Evolutionary conservation across 2,797 vertebrate genomes (phyloP), one percentile per base, ranked within the genome.

Genomic region (Acipenser ruthenus): DNA sequence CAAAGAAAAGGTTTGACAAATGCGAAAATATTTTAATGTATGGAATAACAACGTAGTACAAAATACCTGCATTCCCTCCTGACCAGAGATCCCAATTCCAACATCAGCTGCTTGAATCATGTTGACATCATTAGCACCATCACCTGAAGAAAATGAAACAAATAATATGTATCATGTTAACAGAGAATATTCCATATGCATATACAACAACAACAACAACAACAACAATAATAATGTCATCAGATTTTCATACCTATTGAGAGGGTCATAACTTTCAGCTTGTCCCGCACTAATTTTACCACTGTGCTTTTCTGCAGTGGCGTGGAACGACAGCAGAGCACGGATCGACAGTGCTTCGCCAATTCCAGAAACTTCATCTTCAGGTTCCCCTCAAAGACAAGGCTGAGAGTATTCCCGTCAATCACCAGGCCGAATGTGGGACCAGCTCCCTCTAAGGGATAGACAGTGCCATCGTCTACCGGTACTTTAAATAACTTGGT

Each of bases 91-190:
- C 52, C 95, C 95, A 70, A 97, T 80, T 68, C 96, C 95, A 48
- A 96, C 74, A 72, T 99, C 92, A 66, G 95, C 95, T 68, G 93
- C 94, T 74, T 95, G 95, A 82, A 98, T 97, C 96, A 99, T 97
- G 77, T 93, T 96, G 12, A 98, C 94, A 3, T 99, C 95, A 72
- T 98, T 99, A 62, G 95, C 95, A 70, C 95, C 95, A 12, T 98
- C 96, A 73, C 95, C 96, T 99, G 68, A 58, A 78, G 73, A 8
- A 61, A 68, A 68, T 37, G 2, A 37, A 37, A 37, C 23, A 37
- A 37, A 18, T 37, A 23, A 23, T 23, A 23, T 23, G 1, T 23
- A 23, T 1, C 23, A 23, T 23, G 23, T 4, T 4, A 37, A 37
- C 4, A 37, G 4, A 37, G 23, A 37, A 37, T 37, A 37, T 37